phyloP scores from a whole-genome alignment of 2,888 invertebrate genomes.

The Drosophila atripex region DNA sequence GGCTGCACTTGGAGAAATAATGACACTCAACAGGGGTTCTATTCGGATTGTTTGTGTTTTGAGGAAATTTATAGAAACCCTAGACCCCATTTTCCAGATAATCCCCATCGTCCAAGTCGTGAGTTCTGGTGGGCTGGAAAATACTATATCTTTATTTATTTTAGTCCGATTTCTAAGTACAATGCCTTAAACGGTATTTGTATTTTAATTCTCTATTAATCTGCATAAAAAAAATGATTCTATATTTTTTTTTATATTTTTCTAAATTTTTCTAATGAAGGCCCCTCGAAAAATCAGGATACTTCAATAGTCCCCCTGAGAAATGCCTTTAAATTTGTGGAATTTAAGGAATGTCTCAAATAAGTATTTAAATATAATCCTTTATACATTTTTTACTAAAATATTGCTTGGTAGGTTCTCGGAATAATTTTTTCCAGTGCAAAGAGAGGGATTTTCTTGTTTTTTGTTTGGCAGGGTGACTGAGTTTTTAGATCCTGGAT shows the following conservation, averaged over 20 bases:
- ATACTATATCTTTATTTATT: background rate
- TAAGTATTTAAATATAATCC: too few species aligned
- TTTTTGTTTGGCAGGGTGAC: conserved; percentile 16
- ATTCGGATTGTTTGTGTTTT: background rate
- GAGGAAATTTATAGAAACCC: background rate
- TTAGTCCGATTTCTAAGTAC: background rate
- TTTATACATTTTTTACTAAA: background rate
- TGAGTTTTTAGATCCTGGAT: conserved; percentile 14
- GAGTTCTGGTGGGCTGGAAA: background rate
- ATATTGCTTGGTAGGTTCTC: background rate
- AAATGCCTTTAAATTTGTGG: too few species aligned
- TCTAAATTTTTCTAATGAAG: too few species aligned
- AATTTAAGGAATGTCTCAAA: too few species aligned
- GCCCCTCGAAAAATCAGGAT: too few species aligned
- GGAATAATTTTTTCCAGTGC: background rate
- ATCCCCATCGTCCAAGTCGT: too few species aligned
- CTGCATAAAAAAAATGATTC: too few species aligned
- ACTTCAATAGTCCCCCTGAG: too few species aligned
- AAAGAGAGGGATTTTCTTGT: background rate
- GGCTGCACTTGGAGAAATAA: background rate
- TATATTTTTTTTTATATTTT: too few species aligned
- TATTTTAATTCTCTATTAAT: background rate
- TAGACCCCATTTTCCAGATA: background rate
- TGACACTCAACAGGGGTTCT: too few species aligned
- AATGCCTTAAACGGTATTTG: background rate